Evolutionary conservation across 2,797 vertebrate genomes (phyloP).

Genomic region (Pseudochirops corinnae): DNA sequence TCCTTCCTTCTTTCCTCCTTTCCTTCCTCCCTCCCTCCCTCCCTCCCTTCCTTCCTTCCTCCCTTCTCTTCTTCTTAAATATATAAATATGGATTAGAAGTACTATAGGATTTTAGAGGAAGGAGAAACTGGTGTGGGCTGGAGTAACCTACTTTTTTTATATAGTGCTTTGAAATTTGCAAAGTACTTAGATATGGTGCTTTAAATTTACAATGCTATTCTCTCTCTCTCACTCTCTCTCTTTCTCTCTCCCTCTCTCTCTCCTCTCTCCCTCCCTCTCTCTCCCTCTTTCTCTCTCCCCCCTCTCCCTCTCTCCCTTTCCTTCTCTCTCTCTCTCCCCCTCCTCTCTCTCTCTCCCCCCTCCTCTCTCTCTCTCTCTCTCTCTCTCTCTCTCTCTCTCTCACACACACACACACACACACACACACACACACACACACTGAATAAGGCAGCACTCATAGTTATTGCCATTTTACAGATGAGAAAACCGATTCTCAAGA

Average conservation of each 20-base stretch:
- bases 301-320: no score
- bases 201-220: background rate
- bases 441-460: background rate
- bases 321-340: no score
- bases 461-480: background rate
- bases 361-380: background rate
- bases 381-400: background rate
- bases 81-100: background rate
- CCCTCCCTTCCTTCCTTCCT: background rate
- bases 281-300: no score
- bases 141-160: background rate
- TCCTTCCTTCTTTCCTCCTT: background rate
- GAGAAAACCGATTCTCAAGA: background rate
- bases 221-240: background rate
- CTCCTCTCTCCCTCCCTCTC: background rate
- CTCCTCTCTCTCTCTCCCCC: no score
- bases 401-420: no score
- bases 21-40: no score
- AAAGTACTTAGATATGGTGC: background rate
- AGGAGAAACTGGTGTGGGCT: background rate
- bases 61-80: background rate
- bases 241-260: background rate
- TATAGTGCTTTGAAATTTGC: background rate
- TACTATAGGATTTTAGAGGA: background rate
- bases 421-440: background rate